Base-by-base conservation (phyloP, 1,140 invertebrate genomes). In the Drosophila setifemur region DNA sequence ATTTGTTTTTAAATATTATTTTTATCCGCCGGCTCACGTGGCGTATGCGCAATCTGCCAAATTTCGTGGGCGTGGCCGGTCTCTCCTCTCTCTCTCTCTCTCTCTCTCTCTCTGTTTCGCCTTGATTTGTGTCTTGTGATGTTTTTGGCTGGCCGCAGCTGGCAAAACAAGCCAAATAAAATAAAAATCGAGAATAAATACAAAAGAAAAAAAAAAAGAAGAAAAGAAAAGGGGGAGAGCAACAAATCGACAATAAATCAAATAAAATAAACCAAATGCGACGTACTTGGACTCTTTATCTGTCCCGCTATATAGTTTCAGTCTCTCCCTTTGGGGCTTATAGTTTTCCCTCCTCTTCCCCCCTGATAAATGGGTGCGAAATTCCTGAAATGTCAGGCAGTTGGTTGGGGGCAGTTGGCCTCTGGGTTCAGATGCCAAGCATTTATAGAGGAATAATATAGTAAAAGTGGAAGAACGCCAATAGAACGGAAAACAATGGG, bases 311-410 rank as follows among this genome's bases (percentile, higher is more conserved):
- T n/a, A n/a, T n/a, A 2, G n/a, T 0, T 19, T 4, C 12, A 7
- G 7, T 23, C 29, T 25, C 44, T 35, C 23, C 11, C 18, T 23
- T 23, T 19, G 16, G n/a, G n/a, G n/a, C n/a, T 14, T 58, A 23
- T 35, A 9, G 6, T 55, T 26, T 26, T 45, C 11, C n/a, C n/a
- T 5, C n/a, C 16, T 9, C 18, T 57, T 53, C 28, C 18, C 44
- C 18, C 16, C 49, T 28, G 71, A 53, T 67, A 60, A 73, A 76
- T 63, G 73, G 73, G 73, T 82, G 73, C 63, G 73, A 82, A 82
- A 78, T 83, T 83, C 79, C 73, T 58, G 40, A 83, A 82, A 82
- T 82, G 78, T 82, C 78, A 83, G n/a, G n/a, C n/a, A n/a, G n/a
- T n/a, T 69, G 78, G 78, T 69, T 82, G 73, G n/a, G n/a, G n/a